phyloP scores from a whole-genome alignment of 2,797 vertebrate species.

The Psittacula derbiana region DNA sequence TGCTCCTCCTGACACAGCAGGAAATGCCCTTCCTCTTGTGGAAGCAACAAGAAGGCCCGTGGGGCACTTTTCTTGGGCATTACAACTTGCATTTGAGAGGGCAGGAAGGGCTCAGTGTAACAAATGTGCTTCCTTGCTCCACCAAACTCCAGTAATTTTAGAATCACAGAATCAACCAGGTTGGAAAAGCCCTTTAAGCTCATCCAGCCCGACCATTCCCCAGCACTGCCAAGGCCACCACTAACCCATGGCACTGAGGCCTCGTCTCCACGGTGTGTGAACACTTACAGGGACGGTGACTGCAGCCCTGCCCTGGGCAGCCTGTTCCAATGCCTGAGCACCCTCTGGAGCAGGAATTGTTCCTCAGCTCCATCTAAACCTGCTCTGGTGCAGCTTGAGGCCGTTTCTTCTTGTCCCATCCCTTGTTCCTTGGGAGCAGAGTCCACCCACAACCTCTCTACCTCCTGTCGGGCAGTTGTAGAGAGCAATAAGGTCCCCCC shows the following conservation, averaged over 20 bases:
- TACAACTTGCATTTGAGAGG: background rate
- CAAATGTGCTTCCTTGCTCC: background rate
- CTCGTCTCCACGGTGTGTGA: rapidly evolving
- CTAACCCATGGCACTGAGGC: background rate
- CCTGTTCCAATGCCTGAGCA: background rate
- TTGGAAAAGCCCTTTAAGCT: background rate
- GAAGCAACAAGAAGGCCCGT: background rate
- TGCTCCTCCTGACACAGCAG: background rate
- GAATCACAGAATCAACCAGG: background rate
- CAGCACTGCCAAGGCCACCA: background rate
- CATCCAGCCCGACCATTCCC: background rate
- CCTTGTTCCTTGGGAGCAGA: background rate
- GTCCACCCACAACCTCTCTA: background rate
- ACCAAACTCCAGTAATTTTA: background rate
- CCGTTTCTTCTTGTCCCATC: background rate
- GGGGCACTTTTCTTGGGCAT: background rate
- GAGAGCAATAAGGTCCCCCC: background rate
- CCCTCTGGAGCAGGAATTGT: background rate
- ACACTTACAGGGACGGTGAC: background rate
- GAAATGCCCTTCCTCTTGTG: background rate
- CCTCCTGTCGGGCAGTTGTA: background rate
- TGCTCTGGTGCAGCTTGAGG: background rate
- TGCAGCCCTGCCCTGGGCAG: background rate
- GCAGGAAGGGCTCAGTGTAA: background rate
- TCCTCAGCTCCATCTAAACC: background rate